Percentiles rank a stretch among this genome's conserved stretches.
phyloP scores from a whole-genome alignment of 92 coral and sea anemone species.

The Bergia puertoricense region DNA sequence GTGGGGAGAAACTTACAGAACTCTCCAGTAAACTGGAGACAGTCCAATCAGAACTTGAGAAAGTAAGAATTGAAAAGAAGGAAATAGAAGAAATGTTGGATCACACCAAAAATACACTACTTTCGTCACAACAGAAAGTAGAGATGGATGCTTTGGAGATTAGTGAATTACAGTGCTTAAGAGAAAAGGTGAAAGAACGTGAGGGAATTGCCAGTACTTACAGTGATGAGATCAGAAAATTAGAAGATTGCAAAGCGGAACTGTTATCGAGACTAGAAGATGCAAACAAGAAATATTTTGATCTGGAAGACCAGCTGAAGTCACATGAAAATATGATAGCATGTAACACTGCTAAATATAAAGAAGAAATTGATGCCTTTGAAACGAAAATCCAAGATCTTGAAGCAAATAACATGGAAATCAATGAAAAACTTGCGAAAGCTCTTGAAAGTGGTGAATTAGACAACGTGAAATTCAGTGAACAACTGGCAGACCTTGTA shows the following conservation, averaged over 20 bases:
- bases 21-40: conserved; percentile 50
- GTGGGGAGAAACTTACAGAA: conserved; percentile 42
- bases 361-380: conserved; percentile 42
- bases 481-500: conserved; percentile 24
- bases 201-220: conserved; percentile 35
- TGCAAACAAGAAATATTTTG: conserved; percentile 30
- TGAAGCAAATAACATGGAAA: conserved; percentile 33
- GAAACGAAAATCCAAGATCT: conserved; percentile 37
- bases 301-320: conserved; percentile 31
- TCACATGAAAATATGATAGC: conserved; percentile 10
- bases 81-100: conserved; percentile 57
- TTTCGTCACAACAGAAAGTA: conserved; percentile 51
- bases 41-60: conserved; percentile 42
- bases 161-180: conserved; percentile 37
- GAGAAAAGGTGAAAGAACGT: conserved; percentile 44
- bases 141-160: conserved; percentile 40
- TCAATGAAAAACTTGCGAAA: conserved; percentile 7
- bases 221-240: conserved; percentile 32
- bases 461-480: neutral
- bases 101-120: conserved; percentile 59
- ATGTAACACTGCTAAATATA: conserved; percentile 29
- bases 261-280: conserved; percentile 49
- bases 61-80: conserved; percentile 48
- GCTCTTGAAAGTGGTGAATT: conserved; percentile 37
- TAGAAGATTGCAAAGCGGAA: conserved; percentile 51